These are phyloP conservation scores for Bombus impatiens DNA, from an alignment of 1,140 invertebrate species.

Conservation along the genomic window DNA sequence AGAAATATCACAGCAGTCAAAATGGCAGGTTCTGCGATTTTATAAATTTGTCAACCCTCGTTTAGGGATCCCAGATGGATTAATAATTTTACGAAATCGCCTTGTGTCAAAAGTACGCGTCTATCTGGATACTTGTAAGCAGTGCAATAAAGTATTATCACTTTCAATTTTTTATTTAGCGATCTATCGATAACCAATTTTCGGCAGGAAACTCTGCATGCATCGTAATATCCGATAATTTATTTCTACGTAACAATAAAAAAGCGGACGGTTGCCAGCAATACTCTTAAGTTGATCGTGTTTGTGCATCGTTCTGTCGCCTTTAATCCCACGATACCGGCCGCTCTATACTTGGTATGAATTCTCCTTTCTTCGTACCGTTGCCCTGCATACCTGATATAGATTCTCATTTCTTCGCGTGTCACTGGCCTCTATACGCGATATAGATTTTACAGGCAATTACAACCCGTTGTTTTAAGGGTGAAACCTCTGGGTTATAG, in stretches of 20 bases:
- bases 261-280: background rate
- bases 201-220: background rate
- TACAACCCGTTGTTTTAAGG: background rate
- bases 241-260: background rate
- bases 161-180: background rate
- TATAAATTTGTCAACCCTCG: rapidly evolving
- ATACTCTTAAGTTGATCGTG: background rate
- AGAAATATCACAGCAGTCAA: too few species aligned
- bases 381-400: background rate
- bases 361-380: too few species aligned
- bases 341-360: background rate
- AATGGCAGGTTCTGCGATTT: too few species aligned
- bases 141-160: background rate
- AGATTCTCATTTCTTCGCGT: conserved; percentile 5
- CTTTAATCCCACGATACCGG: conserved; percentile 4
- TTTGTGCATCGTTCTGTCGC: background rate
- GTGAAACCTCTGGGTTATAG: too few species aligned
- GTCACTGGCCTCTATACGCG: conserved; percentile 1
- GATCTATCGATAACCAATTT: background rate
- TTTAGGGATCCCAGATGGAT: too few species aligned
- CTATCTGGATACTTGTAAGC: background rate
- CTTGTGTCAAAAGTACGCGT: too few species aligned
- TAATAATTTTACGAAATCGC: too few species aligned
- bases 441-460: background rate
- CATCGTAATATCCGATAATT: background rate